Evolutionary conservation across 2,797 vertebrate species (phyloP), one percentile per base, ranked within the genome.

Genomic region (Yasuhikotakia modesta): DNA sequence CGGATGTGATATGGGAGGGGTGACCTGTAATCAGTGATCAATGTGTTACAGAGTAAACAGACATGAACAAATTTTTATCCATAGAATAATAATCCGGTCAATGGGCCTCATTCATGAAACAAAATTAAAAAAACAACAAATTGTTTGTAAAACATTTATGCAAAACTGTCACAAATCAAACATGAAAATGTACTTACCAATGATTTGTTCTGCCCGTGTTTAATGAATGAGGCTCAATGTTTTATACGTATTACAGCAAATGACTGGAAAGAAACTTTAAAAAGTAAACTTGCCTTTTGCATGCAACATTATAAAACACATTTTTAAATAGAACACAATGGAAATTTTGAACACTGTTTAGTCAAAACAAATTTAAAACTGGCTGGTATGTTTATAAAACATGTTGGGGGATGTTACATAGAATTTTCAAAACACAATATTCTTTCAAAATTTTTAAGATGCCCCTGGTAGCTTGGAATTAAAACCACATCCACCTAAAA

Each of bases 261-360:
- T 61, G 53, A 55, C 22, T 22, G 24, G 27, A 70, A 22, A 35
- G 17, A 69, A 73, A 73, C 57, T 39, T 52, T 35, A 27, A 27
- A 27, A 27, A 17, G 48, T 61, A 48, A 67, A 69, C 60, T 68
- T 27, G 39, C 45, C 1, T 65, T 64, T 6, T 39, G 84, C 71
- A 80, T 76, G 75, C 74, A 79, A 69, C 30, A 55, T 66, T 68
- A 76, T 52, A 73, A 72, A 82, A 80, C 21, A 64, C 24, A 46
- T 55, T 45, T 73, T 64, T 13, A 64, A 79, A 79, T 32, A 53
- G 19, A 21, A 61, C 35, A 10, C 63, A 61, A 70, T 65, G 58
- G 71, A 53, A 8, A 50, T 57, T 48, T 83, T 66, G 71, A 83
- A 76, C 80, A 81, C 81, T 67, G 86, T 72, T 80, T 79, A 81